These are phyloP conservation scores for Gouania willdenowi DNA, from an alignment of 2,797 vertebrate genomes.

Conservation along the genomic window DNA sequence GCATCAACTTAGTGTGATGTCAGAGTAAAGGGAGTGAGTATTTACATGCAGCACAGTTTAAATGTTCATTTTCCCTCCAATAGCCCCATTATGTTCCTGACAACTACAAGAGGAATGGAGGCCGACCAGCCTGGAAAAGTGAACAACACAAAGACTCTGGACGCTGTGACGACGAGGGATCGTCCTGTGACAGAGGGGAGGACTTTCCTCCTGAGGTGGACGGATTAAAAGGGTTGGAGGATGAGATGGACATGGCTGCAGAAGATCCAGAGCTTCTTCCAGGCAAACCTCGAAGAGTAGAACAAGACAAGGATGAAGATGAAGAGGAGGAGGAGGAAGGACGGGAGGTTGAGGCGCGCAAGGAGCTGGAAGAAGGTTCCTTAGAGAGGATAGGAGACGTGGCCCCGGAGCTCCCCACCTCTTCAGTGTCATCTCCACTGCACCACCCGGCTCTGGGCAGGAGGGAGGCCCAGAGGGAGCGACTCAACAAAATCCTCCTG, in stretches of 20 bases:
- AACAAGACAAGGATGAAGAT: constrained; percentile 54
- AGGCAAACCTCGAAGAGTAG: constrained; percentile 66
- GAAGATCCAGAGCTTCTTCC: constrained; percentile 44
- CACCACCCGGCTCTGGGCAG: constrained; percentile 77
- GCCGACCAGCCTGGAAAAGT: constrained; percentile 93
- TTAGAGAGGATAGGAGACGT: constrained; percentile 69
- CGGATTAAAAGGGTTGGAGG: constrained; percentile 46
- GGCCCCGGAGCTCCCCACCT: constrained; percentile 63
- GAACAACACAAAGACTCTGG: constrained; percentile 82
- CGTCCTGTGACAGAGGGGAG: constrained; percentile 72
- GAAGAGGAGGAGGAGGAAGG: constrained; percentile 57
- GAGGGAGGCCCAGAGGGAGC: constrained; percentile 84
- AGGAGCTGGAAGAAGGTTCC: constrained; percentile 68
- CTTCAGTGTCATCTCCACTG: constrained; percentile 61
- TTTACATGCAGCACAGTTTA: too few species aligned
- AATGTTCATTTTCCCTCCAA: constrained; percentile 9
- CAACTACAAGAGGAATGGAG: constrained; percentile 97
- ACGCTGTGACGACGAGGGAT: constrained; percentile 80
- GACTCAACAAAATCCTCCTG: constrained; percentile 93
- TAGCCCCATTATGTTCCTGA: constrained; percentile 98
- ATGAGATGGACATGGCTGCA: constrained; percentile 42
- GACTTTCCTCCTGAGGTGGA: constrained; percentile 66
- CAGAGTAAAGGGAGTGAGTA: too few species aligned
- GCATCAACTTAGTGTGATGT: too few species aligned
- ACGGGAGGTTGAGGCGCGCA: constrained; percentile 38